Evolutionary conservation across 2,888 invertebrate species (phyloP).

Genomic region (Hyposoter didymator): DNA sequence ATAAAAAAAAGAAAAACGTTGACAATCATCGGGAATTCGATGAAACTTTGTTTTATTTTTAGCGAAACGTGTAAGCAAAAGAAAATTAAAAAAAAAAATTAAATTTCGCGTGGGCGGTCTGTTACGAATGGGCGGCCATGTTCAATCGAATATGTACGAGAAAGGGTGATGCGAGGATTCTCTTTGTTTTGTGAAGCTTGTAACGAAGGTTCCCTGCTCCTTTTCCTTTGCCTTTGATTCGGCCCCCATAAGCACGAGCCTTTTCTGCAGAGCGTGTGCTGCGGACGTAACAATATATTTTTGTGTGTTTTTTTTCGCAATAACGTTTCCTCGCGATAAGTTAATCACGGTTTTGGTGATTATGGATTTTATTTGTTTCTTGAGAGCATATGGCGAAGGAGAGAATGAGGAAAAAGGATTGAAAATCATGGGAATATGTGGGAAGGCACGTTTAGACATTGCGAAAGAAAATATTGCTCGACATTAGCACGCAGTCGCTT

Average conservation of each 20-base stretch:
- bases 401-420: neutral
- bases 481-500: conserved; percentile 65
- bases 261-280: conserved; percentile 41
- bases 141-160: conserved; percentile 57
- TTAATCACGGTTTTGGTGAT: conserved; percentile 64
- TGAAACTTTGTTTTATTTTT: neutral
- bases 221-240: conserved; percentile 62
- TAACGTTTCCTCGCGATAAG: conserved; percentile 67
- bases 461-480: conserved; percentile 49
- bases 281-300: conserved; percentile 64
- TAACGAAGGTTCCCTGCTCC: conserved; percentile 65
- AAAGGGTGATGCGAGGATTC: conserved; percentile 34
- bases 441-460: conserved; percentile 33
- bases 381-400: conserved; percentile 5
- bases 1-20: neutral
- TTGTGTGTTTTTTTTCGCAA: conserved; percentile 39
- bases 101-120: conserved; percentile 41
- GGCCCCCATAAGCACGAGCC: neutral
- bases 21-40: neutral
- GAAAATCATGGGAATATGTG: conserved; percentile 35
- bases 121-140: conserved; percentile 54
- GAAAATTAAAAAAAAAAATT: conserved; percentile 23
- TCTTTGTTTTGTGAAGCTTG: conserved; percentile 63
- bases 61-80: conserved; percentile 15
- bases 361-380: conserved; percentile 64